These are phyloP conservation scores for Alviniconcha marisindica DNA, from an alignment of 1,140 invertebrate genomes.

Conservation along the genomic window DNA sequence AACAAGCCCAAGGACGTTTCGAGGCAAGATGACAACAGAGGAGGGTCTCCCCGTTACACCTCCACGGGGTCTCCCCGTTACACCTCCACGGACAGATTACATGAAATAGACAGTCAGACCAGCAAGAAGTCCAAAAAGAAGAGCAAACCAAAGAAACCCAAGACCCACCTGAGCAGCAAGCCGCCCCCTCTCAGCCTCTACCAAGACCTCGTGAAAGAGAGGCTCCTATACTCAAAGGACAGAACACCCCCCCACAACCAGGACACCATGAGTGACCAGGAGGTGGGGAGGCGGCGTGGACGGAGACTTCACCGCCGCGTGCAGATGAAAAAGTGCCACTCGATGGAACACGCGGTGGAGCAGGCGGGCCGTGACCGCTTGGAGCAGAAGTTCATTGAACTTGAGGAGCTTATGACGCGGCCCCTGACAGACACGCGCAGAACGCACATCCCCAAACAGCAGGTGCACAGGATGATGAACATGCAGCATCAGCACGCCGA, in stretches of 20 bases:
- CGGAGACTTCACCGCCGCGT: not conserved
- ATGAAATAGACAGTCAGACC: not conserved
- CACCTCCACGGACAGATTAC: not conserved
- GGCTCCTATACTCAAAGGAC: not conserved
- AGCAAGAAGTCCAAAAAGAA: not conserved
- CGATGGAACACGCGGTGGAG: constrained; percentile 20
- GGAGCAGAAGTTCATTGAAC: constrained; percentile 38
- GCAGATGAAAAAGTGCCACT: constrained; percentile 31
- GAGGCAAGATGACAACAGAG: not conserved
- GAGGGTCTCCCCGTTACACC: not conserved
- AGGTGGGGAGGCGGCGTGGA: not conserved
- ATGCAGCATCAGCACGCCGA: constrained; percentile 17
- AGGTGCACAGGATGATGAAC: not conserved
- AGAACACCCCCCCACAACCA: not conserved
- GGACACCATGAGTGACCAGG: constrained; percentile 33
- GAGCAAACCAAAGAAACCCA: not conserved
- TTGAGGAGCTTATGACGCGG: constrained; percentile 33
- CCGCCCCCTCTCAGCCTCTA: not conserved
- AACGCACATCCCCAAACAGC: not conserved
- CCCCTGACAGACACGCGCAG: not conserved
- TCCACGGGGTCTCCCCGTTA: not conserved
- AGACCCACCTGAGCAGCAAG: not conserved
- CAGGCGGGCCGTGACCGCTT: constrained; percentile 22
- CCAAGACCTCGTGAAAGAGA: constrained; percentile 12
- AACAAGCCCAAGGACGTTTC: constrained; percentile 9